Conservation (phyloP, 2,113 vertebrate genomes). For the Etia nguti region DNA sequence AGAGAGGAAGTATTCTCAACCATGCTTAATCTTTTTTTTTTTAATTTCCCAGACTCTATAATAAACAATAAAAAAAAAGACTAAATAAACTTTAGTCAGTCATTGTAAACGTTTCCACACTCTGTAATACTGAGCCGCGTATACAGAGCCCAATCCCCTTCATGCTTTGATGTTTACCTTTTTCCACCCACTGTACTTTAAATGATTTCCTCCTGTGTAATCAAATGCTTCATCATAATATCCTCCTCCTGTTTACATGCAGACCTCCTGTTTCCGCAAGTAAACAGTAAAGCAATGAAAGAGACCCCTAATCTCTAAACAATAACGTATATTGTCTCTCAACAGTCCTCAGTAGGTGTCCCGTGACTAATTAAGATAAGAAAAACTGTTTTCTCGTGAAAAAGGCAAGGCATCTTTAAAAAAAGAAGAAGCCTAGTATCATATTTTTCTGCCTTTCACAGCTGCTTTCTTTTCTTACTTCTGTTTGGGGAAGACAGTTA, state of each 20-base stretch:
- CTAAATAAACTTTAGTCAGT: neutral
- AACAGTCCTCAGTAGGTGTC: neutral
- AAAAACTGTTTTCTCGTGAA: neutral
- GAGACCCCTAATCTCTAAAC: constrained; percentile 4
- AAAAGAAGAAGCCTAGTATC: rapidly evolving
- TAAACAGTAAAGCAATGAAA: neutral
- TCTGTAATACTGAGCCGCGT: neutral
- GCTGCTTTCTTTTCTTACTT: neutral
- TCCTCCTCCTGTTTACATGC: constrained; percentile 55
- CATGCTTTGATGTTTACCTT: constrained; percentile 20
- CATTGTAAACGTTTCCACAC: neutral
- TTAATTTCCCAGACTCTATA: neutral
- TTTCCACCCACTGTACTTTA: neutral
- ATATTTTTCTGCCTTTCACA: neutral
- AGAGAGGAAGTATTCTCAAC: constrained; percentile 41
- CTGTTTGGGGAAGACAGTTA: neutral
- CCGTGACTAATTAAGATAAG: neutral
- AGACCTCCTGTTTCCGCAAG: constrained; percentile 26
- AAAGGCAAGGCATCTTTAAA: neutral
- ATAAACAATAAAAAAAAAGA: neutral
- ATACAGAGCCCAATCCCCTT: neutral
- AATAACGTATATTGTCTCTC: neutral
- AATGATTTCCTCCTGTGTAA: constrained; percentile 43
- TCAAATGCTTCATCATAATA: constrained; percentile 44
- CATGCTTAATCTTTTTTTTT: neutral